phyloP scores from a whole-genome alignment of 1,140 invertebrate species.

The Epicauta chinensis region DNA sequence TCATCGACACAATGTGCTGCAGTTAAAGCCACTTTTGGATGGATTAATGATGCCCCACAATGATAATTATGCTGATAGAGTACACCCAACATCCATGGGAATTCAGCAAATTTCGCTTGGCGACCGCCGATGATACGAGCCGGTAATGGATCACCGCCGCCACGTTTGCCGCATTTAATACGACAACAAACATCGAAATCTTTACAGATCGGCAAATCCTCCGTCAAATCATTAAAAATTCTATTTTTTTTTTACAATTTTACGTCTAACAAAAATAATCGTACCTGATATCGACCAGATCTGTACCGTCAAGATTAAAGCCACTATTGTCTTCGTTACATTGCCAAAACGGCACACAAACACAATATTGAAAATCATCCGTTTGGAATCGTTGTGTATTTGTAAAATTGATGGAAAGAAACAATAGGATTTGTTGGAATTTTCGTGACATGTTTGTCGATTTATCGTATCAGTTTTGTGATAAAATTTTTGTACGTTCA shows the following conservation, averaged over 20 bases:
- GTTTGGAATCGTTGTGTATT: too few relatives aligned
- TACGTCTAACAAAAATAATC: neutral
- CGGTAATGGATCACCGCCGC: neutral
- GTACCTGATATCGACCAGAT: slow-evolving; percentile 28
- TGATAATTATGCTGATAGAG: slow-evolving; percentile 24
- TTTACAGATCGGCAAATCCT: slow-evolving; percentile 9
- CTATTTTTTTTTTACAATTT: slow-evolving; percentile 4
- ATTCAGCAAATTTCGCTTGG: slow-evolving; percentile 33
- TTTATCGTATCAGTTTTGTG: too few relatives aligned
- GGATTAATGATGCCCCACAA: slow-evolving; percentile 39
- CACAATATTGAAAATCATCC: slow-evolving; percentile 25
- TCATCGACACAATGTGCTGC: slow-evolving; percentile 36
- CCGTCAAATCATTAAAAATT: neutral
- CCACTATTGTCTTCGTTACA: slow-evolving; percentile 33
- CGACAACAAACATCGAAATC: slow-evolving; percentile 38
- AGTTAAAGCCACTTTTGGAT: slow-evolving; percentile 37
- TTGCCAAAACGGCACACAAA: slow-evolving; percentile 37
- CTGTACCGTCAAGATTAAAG: slow-evolving; percentile 4
- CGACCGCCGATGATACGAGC: slow-evolving; percentile 15
- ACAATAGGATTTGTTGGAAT: too few relatives aligned
- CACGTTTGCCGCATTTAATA: slow-evolving; percentile 32
- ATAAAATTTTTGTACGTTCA: too few relatives aligned
- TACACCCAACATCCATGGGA: slow-evolving; percentile 38
- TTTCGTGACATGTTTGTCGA: too few relatives aligned
- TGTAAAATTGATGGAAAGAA: too few relatives aligned